phyloP scores from a whole-genome alignment of 1,140 invertebrate species.

The Cyclargus thomasi region DNA sequence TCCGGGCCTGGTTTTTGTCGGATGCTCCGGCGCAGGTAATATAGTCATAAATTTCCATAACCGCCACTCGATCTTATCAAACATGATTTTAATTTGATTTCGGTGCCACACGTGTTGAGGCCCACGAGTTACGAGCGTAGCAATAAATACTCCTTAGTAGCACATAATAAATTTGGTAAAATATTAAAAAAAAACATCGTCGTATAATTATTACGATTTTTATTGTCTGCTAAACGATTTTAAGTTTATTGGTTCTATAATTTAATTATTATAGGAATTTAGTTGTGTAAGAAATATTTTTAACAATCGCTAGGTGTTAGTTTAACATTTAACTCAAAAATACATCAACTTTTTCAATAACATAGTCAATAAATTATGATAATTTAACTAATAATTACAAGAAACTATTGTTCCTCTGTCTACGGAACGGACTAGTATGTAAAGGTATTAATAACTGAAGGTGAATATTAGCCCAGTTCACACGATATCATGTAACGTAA shows the following conservation, averaged over 20 bases:
- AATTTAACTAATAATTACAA: too few species aligned
- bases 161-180: conserved; percentile 44
- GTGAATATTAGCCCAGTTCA: conserved; percentile 43
- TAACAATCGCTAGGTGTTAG: too few species aligned
- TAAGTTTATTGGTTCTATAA: conserved; percentile 1
- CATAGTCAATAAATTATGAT: too few species aligned
- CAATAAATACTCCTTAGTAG: conserved; percentile 43
- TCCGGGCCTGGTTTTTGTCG: conserved; percentile 62
- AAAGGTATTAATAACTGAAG: not conserved
- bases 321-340: too few species aligned
- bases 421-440: not conserved
- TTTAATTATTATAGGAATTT: not conserved
- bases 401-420: too few species aligned
- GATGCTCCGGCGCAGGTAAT: conserved; percentile 69
- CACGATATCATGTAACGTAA: conserved; percentile 44
- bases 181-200: conserved; percentile 34
- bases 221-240: conserved; percentile 30
- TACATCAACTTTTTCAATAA: too few species aligned
- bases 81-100: conserved; percentile 75
- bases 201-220: conserved; percentile 36
- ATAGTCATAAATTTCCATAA: conserved; percentile 75
- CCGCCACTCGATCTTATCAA: conserved; percentile 73
- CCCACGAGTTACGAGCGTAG: conserved; percentile 60
- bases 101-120: conserved; percentile 69
- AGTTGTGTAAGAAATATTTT: not conserved